phyloP scores from a whole-genome alignment of 2,113 vertebrate species.

The Epinephelus fuscoguttatus region DNA sequence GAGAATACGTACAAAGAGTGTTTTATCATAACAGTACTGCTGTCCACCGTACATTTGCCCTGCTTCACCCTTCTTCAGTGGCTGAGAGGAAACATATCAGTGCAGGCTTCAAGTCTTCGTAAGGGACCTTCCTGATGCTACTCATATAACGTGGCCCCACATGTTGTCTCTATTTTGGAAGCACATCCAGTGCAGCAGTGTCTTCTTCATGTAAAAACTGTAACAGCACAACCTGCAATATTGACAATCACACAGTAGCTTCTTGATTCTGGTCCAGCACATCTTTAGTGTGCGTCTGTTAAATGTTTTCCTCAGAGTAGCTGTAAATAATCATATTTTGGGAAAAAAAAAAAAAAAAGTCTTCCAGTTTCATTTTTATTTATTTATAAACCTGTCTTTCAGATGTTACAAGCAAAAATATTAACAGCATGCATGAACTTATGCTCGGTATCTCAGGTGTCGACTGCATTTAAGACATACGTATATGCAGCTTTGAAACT shows the following conservation, averaged over 20 bases:
- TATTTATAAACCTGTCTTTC: constrained; percentile 52
- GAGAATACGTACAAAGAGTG: too few relatives aligned
- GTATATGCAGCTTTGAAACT: constrained; percentile 51
- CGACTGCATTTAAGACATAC: constrained; percentile 45
- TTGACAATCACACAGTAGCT: constrained; percentile 70
- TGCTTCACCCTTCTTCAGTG: background rate
- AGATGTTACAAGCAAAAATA: constrained; percentile 35
- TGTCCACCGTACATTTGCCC: background rate
- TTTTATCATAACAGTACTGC: background rate
- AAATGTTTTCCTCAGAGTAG: constrained; percentile 37
- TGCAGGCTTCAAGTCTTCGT: constrained; percentile 1
- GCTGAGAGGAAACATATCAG: background rate
- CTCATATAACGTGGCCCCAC: background rate
- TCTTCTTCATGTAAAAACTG: constrained; percentile 4
- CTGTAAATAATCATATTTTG: constrained; percentile 51
- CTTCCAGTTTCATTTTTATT: constrained; percentile 64
- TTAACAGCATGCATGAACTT: constrained; percentile 59
- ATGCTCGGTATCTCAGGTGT: constrained; percentile 69
- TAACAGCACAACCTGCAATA: constrained; percentile 60
- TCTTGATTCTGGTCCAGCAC: constrained; percentile 56
- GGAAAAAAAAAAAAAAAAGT: constrained; percentile 19
- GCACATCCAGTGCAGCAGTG: constrained; percentile 32
- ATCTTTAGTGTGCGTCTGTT: constrained; percentile 19
- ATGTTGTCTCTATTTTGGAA: constrained; percentile 7
- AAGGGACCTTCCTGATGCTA: constrained; percentile 1